These are phyloP conservation scores for Hirudinaria manillensis DNA, from an alignment of 2,888 invertebrate genomes.

Conservation along the genomic window DNA sequence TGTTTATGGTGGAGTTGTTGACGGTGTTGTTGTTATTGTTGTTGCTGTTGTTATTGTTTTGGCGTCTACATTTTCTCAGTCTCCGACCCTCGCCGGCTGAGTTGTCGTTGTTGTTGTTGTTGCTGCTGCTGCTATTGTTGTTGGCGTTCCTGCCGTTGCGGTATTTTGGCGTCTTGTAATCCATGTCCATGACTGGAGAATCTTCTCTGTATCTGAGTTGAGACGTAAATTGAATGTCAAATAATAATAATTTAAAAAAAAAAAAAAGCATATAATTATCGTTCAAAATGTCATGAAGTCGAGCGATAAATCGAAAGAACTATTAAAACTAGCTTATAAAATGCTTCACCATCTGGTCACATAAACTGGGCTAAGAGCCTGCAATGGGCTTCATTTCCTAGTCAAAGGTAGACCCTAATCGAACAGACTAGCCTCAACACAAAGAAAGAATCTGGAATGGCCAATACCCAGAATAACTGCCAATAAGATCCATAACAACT, in stretches of 20 bases:
- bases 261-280: not conserved
- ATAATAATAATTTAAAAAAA: not conserved
- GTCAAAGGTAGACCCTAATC: too few relatives aligned
- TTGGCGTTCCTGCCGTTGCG: constrained; percentile 3
- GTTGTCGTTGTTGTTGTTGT: not conserved
- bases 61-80: constrained; percentile 28
- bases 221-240: not conserved
- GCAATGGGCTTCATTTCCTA: too few relatives aligned
- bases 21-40: constrained; percentile 1
- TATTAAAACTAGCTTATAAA: too few relatives aligned
- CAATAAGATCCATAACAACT: too few relatives aligned
- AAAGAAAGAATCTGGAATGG: too few relatives aligned
- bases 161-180: constrained; percentile 14
- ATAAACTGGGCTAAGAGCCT: too few relatives aligned
- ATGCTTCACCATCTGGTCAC: too few relatives aligned
- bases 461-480: too few relatives aligned
- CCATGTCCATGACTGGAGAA: constrained; percentile 19
- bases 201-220: constrained; percentile 23
- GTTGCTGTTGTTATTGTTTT: constrained; percentile 14
- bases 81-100: constrained; percentile 16
- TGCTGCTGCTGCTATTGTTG: not conserved
- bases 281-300: not conserved
- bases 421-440: too few relatives aligned
- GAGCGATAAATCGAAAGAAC: too few relatives aligned
- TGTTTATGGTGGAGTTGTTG: constrained; percentile 14